Base-by-base conservation (phyloP, 2,888 invertebrate genomes). In the Cheilosia soror region DNA sequence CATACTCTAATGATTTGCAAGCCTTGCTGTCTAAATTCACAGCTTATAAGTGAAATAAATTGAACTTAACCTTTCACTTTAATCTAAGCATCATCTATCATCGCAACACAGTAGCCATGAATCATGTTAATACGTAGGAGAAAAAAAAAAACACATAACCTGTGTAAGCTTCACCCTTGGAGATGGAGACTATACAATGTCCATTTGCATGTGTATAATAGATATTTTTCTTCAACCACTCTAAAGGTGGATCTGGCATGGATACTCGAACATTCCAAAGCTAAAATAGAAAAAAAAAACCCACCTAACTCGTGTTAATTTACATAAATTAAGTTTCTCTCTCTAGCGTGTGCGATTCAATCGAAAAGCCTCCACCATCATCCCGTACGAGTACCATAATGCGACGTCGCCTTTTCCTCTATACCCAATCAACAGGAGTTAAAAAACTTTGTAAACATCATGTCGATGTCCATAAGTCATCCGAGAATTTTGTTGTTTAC, bases 271-370 rank as follows among this genome's bases (percentile, higher is more conserved):
- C 51, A 68, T 53, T 49, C 13, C 40, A 37, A 58, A 66, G 73
- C 62, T 75, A 40, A 51, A 65, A 79, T 29, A 51, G 55, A 47
- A 37, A 49, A 40, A 4, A 69, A 63, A n/a, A 63, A 60, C 47
- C 55, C 42, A 77, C 49, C 58, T 55, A 58, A 65, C 65, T 75
- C 58, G 20, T 60, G 69, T 25, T 71, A 76, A 84, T 84, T 84
- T 75, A 80, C 84, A 76, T 84, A 80, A 75, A 80, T 80, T 80
- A 80, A 84, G 80, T 75, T 69, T 80, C 79, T 79, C 75, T 63
- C 51, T 49, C 57, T 47, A 51, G 51, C 37, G 25, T 73, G 20
- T 20, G 20, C 20, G 20, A 20, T 20, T 20, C 20, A 20, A 20
- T 20, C 20, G 20, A 20, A 20, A 68, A 68, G 60, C 75, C 75